A percentile compares a stretch with the other conserved stretches of the same genome.
Evolutionary conservation across 2,888 invertebrate species (phyloP).

Genomic region (Lasius fuliginosus): DNA sequence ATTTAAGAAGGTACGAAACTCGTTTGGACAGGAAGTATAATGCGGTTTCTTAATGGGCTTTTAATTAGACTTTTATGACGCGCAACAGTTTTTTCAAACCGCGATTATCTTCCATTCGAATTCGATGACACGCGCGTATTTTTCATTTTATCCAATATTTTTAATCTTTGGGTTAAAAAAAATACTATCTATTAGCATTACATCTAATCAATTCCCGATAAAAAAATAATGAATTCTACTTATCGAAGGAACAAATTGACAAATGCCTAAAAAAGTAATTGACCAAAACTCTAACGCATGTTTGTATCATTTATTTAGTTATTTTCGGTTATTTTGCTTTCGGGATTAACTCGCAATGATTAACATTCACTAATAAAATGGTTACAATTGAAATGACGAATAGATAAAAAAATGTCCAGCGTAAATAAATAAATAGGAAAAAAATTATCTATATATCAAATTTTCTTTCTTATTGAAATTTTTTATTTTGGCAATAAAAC

Average conservation of each 20-base stretch:
- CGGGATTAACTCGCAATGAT: not conserved
- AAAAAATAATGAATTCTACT: not conserved
- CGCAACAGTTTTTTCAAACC: not conserved
- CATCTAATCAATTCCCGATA: not conserved
- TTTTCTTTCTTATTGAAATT: not conserved
- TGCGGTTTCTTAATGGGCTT: not conserved
- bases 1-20: constrained; percentile 8
- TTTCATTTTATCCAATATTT: not conserved
- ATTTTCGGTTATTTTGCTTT: not conserved
- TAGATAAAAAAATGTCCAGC: not conserved
- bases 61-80: not conserved
- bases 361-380: not conserved
- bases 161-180: not conserved
- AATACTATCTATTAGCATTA: not conserved
- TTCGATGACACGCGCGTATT: not conserved
- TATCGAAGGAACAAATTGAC: not conserved
- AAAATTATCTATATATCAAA: not conserved
- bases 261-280: not conserved
- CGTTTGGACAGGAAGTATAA: not conserved
- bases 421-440: not conserved
- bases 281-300: not conserved
- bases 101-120: not conserved
- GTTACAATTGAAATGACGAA: not conserved
- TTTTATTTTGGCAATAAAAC: not conserved
- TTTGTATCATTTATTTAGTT: not conserved